A percentile compares a stretch with the other conserved stretches of the same genome.
Conservation (phyloP, 2,797 vertebrate species). For the Alcedo quadribrachys region DNA sequence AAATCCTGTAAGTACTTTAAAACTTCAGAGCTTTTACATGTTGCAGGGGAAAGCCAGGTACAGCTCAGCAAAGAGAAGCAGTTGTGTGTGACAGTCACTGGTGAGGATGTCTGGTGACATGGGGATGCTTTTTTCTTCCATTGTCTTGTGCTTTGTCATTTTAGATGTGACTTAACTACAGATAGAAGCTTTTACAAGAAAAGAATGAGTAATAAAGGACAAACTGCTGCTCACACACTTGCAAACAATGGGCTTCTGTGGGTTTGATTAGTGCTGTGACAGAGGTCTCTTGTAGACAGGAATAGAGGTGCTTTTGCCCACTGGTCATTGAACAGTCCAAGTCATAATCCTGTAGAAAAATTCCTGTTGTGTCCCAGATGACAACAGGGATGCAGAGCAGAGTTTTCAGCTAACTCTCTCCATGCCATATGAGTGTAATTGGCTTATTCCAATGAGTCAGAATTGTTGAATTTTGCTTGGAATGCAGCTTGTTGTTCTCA, state of each 20-base stretch:
- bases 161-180: background rate
- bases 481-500: background rate
- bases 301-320: background rate
- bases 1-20: background rate
- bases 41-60: background rate
- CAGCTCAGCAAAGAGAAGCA: background rate
- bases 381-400: background rate
- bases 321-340: background rate
- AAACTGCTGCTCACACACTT: background rate
- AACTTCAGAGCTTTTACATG: background rate
- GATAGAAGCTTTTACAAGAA: background rate
- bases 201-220: background rate
- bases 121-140: background rate
- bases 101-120: background rate
- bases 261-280: background rate
- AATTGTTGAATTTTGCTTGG: constrained; percentile 13
- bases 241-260: constrained; percentile 14
- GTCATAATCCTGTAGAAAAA: background rate
- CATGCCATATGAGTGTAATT: background rate
- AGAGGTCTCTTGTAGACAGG: background rate
- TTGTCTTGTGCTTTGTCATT: background rate
- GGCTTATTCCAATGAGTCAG: background rate
- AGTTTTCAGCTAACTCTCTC: background rate
- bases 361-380: background rate
- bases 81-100: background rate